Conservation (phyloP, 1,140 invertebrate genomes). For the Meloidogyne floridensis region DNA sequence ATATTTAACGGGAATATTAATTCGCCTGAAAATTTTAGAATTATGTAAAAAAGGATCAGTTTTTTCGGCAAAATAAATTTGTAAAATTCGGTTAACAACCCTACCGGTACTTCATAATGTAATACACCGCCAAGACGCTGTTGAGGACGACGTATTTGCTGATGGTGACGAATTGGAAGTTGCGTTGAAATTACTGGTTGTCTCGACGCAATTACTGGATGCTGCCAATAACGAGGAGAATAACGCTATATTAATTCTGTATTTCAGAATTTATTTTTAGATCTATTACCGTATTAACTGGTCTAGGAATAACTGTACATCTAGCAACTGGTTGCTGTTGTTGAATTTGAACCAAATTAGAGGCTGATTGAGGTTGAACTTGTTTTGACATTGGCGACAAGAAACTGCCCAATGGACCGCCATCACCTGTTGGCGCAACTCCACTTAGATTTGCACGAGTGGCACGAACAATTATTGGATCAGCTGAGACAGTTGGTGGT, state of each 20-base stretch:
- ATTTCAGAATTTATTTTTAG: neutral
- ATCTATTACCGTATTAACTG: conserved; percentile 12
- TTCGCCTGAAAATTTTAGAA: too few relatives aligned
- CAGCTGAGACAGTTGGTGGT: neutral
- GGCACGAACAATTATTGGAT: conserved; percentile 19
- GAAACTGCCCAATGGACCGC: conserved; percentile 34
- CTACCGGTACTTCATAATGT: neutral
- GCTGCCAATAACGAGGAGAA: neutral
- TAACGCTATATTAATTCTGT: neutral
- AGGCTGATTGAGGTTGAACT: neutral
- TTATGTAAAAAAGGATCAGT: too few relatives aligned
- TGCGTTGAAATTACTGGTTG: neutral
- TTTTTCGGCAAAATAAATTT: too few relatives aligned
- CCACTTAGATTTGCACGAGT: conserved; percentile 31
- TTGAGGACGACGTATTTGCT: neutral
- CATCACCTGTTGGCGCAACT: conserved; percentile 16
- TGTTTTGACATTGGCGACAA: neutral
- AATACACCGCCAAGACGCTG: conserved; percentile 1
- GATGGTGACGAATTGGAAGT: neutral
- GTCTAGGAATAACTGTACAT: conserved; percentile 33
- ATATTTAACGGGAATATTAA: too few relatives aligned
- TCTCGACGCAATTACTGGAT: neutral
- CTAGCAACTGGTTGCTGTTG: conserved; percentile 19
- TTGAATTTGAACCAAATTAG: neutral
- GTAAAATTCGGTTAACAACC: neutral